These are phyloP conservation scores for Linurgus olivaceus DNA, from an alignment of 2,797 vertebrate genomes.

Conservation along the genomic window DNA sequence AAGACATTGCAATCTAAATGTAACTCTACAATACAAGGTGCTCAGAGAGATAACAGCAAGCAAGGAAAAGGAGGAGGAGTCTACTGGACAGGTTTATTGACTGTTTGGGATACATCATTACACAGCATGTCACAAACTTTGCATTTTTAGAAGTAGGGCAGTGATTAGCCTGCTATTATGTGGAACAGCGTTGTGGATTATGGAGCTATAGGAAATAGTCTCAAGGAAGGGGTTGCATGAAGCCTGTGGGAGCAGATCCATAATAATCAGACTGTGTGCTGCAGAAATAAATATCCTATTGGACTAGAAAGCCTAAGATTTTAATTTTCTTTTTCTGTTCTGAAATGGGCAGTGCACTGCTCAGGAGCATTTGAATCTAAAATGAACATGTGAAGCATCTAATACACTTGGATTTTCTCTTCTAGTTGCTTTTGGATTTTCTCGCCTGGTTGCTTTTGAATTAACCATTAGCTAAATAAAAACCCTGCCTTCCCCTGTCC, in stretches of 20 bases:
- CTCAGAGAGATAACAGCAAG: neutral
- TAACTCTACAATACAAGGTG: neutral
- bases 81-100: neutral
- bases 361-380: neutral
- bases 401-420: neutral
- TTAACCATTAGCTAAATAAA: neutral
- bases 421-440: neutral
- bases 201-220: slow-evolving; percentile 34
- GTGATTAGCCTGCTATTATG: slow-evolving; percentile 41
- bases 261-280: slow-evolving; percentile 6
- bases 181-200: slow-evolving; percentile 24
- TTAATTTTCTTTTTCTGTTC: neutral
- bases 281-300: slow-evolving; percentile 31
- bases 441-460: neutral
- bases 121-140: neutral
- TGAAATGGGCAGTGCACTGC: neutral
- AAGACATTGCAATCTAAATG: neutral
- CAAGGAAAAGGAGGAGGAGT: neutral
- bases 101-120: neutral
- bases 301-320: neutral
- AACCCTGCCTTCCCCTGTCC: neutral
- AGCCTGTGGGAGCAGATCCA: slow-evolving; percentile 17
- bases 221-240: slow-evolving; percentile 2
- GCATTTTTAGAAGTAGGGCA: slow-evolving; percentile 34
- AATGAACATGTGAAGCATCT: neutral